A percentile compares a stretch with the other conserved stretches of the same genome.
These are phyloP conservation scores for Pentalonia nigronervosa DNA, from an alignment of 1,140 invertebrate genomes.

Conservation along the genomic window DNA sequence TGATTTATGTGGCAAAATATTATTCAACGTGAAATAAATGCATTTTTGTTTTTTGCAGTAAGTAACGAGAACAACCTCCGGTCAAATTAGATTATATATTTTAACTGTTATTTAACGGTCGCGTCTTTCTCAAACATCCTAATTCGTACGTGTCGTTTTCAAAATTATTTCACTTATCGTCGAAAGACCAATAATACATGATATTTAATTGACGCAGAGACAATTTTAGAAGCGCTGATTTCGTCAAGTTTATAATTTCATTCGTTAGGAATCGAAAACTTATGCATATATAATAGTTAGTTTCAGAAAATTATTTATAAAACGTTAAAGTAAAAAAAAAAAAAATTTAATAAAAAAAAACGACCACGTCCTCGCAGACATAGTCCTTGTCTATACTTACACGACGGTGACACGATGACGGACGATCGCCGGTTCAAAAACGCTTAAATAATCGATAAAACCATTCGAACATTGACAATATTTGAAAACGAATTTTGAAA, in stretches of 20 bases:
- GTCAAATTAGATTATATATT: not conserved
- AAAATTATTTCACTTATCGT: not conserved
- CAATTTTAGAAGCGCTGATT: not conserved
- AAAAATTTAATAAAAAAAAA: not conserved
- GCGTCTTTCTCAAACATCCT: not conserved
- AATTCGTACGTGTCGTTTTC: not conserved
- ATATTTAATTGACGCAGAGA: not conserved
- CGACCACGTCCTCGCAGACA: not conserved
- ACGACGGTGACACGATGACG: not conserved
- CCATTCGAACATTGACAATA: too few species aligned
- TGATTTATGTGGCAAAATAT: not conserved
- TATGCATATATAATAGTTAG: not conserved
- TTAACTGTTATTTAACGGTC: not conserved
- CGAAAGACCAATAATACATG: not conserved
- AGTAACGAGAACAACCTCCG: not conserved
- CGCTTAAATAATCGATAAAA: not conserved
- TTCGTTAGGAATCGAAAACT: not conserved
- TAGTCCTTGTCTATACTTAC: not conserved
- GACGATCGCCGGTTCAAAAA: not conserved
- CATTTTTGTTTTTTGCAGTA: not conserved
- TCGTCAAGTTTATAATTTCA: not conserved
- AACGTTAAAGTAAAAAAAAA: not conserved
- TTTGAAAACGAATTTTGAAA: not conserved
- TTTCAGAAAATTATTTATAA: not conserved
- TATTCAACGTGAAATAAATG: not conserved